Percentiles rank a stretch among this genome's conserved stretches.
These are phyloP conservation scores for Setipinna tenuifilis DNA, from an alignment of 2,797 vertebrate genomes.

Conservation along the genomic window DNA sequence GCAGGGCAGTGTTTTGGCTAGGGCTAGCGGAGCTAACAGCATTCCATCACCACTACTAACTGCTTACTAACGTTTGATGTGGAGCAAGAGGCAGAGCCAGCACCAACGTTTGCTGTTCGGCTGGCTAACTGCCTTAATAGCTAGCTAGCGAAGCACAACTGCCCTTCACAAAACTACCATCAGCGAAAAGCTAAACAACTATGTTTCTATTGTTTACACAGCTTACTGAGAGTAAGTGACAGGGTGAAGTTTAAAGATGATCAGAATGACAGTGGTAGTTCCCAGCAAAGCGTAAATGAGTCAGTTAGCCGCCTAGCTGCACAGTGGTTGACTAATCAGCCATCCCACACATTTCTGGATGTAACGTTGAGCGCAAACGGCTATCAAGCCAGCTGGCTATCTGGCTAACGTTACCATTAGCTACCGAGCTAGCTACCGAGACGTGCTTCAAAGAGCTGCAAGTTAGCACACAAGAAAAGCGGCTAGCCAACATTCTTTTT, in stretches of 20 bases:
- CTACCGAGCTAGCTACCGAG: constrained; percentile 48
- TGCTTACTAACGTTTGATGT: constrained; percentile 37
- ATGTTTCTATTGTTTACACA: not conserved
- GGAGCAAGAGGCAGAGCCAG: not conserved
- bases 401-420: constrained; percentile 71
- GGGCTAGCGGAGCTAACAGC: not conserved
- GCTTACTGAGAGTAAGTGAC: not conserved
- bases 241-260: not conserved
- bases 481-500: constrained; percentile 31
- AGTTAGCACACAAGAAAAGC: constrained; percentile 17
- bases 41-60: constrained; percentile 8
- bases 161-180: not conserved
- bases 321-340: constrained; percentile 17
- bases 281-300: not conserved
- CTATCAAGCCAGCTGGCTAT: constrained; percentile 18
- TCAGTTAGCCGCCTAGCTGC: constrained; percentile 20
- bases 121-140: constrained; percentile 46
- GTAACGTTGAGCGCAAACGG: constrained; percentile 50
- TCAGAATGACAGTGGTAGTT: not conserved
- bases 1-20: not conserved
- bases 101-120: not conserved
- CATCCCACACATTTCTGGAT: constrained; percentile 61
- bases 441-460: constrained; percentile 8
- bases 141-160: constrained; percentile 1
- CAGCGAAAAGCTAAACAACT: not conserved